Percentiles rank a stretch among this genome's conserved stretches.
These are phyloP conservation scores for Macrophya alboannulata DNA, from an alignment of 2,888 invertebrate species.

Conservation along the genomic window DNA sequence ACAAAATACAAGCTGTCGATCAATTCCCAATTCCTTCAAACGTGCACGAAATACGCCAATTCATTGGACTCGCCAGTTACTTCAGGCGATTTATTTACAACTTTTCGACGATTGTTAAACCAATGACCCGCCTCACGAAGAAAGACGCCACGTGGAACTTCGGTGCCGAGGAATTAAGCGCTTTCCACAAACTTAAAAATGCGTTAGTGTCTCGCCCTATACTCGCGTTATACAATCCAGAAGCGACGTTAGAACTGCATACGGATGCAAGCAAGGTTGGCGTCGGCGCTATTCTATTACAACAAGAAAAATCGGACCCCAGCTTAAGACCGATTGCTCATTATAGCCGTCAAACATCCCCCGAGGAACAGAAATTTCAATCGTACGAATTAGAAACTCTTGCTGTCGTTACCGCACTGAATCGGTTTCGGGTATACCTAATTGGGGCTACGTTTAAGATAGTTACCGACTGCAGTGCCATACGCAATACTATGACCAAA, in stretches of 20 bases:
- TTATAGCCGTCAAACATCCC: constrained; percentile 71
- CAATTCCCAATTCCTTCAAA: constrained; percentile 57
- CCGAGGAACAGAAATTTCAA: constrained; percentile 71
- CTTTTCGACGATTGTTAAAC: constrained; percentile 60
- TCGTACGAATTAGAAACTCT: constrained; percentile 75
- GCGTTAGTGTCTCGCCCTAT: constrained; percentile 59
- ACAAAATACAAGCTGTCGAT: constrained; percentile 60
- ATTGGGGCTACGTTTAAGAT: constrained; percentile 69
- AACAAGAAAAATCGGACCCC: constrained; percentile 64
- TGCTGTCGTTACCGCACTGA: constrained; percentile 72
- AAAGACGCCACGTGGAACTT: constrained; percentile 54
- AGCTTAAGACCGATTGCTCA: constrained; percentile 68
- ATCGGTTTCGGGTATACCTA: constrained; percentile 73
- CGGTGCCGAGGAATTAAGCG: constrained; percentile 47
- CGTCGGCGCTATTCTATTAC: constrained; percentile 67
- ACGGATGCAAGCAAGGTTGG: no score
- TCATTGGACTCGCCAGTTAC: constrained; percentile 63
- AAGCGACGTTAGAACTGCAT: no score
- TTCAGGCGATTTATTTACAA: constrained; percentile 63
- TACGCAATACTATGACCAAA: constrained; percentile 68
- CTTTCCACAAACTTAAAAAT: constrained; percentile 53
- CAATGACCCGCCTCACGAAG: constrained; percentile 61
- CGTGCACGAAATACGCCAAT: constrained; percentile 61
- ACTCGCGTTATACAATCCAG: constrained; percentile 63
- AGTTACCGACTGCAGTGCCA: constrained; percentile 72